Evolutionary conservation across 2,888 invertebrate genomes (phyloP).

Genomic region (Liopterus haemorrhoidalis): DNA sequence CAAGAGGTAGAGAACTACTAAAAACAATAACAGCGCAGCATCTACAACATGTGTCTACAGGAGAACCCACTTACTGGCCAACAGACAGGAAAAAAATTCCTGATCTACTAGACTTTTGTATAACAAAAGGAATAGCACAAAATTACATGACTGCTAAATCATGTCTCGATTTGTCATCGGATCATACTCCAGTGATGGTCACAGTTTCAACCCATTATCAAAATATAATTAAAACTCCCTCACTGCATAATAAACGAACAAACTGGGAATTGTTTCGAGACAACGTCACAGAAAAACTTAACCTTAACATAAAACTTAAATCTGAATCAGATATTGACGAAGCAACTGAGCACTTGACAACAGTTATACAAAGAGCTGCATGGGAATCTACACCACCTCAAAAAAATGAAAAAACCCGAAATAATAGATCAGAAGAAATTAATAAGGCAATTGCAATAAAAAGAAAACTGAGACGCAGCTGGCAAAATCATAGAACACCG

Average conservation of each 20-base stretch:
- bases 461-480: constrained; percentile 8
- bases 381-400: constrained; percentile 15
- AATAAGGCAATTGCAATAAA: constrained; percentile 16
- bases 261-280: constrained; percentile 7
- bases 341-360: constrained; percentile 7
- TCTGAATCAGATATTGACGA: constrained; percentile 2
- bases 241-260: constrained; percentile 7
- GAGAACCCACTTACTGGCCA: too few species aligned
- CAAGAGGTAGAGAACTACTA: too few species aligned
- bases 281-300: constrained; percentile 1
- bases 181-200: constrained; percentile 9
- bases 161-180: too few species aligned
- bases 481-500: constrained; percentile 18
- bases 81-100: too few species aligned
- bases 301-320: constrained; percentile 1
- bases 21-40: constrained; percentile 10
- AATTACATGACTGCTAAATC: too few species aligned
- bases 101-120: too few species aligned
- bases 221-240: constrained; percentile 4
- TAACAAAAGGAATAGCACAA: too few species aligned
- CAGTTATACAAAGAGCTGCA: constrained; percentile 11
- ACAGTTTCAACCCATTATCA: too few species aligned
- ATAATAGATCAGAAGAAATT: too few species aligned
- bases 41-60: too few species aligned
- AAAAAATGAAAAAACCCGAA: constrained; percentile 8